Percentiles rank a stretch among this genome's conserved stretches.
These are phyloP conservation scores for Piezodorus guildinii DNA, from an alignment of 1,140 invertebrate genomes.

Conservation along the genomic window DNA sequence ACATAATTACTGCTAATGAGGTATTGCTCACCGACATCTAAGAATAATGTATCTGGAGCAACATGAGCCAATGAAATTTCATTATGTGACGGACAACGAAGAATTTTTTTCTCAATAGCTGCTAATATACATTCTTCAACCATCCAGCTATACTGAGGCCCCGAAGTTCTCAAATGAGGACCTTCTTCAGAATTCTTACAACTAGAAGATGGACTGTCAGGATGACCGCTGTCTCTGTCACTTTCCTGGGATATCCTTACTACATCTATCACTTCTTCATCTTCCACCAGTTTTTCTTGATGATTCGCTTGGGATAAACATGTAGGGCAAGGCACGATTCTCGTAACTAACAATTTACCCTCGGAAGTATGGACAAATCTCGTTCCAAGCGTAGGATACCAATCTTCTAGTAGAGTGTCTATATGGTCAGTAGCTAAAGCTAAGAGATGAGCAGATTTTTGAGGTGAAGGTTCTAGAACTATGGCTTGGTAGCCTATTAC, in stretches of 20 bases:
- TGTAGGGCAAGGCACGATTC: conserved; percentile 83
- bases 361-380: conserved; percentile 95
- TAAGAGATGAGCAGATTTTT: conserved; percentile 72
- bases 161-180: conserved; percentile 35
- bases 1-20: conserved; percentile 71
- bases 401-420: conserved; percentile 92
- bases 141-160: conserved; percentile 56
- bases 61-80: conserved; percentile 58
- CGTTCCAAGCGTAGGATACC: conserved; percentile 92
- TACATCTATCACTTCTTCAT: conserved; percentile 24
- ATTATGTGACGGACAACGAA: conserved; percentile 62
- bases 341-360: conserved; percentile 85
- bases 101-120: conserved; percentile 56
- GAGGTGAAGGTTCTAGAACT: conserved; percentile 58
- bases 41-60: conserved; percentile 78
- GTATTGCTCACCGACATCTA: conserved; percentile 70
- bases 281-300: background rate
- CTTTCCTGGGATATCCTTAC: conserved; percentile 56
- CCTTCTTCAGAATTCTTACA: conserved; percentile 72
- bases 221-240: conserved; percentile 65
- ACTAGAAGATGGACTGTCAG: conserved; percentile 45
- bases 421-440: conserved; percentile 92
- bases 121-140: conserved; percentile 92
- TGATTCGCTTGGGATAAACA: conserved; percentile 45
- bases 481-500: conserved; percentile 53